Conservation (phyloP, 2,113 vertebrate species). For the Hippocampus mohnikei region DNA sequence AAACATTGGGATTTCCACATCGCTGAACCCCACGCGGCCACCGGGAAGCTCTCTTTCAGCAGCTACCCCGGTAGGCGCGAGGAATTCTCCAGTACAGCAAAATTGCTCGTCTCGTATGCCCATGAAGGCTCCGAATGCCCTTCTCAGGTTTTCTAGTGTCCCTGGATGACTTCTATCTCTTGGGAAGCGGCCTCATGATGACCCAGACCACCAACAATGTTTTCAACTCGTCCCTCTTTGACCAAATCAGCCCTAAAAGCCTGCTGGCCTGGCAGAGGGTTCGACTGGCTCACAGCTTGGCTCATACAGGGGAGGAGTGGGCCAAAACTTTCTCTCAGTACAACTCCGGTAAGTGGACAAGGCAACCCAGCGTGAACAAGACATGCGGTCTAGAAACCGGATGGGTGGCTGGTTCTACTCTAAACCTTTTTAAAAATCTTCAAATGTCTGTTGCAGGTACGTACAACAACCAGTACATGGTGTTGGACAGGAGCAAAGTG, state of each 20-base stretch:
- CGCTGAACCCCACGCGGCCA: conserved; percentile 72
- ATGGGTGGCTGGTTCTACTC: not conserved
- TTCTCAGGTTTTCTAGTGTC: conserved; percentile 82
- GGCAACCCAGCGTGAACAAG: not conserved
- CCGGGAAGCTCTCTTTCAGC: conserved; percentile 84
- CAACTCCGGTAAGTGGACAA: conserved; percentile 81
- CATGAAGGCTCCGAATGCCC: not conserved
- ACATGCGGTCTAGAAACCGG: not conserved
- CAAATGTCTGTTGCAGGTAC: conserved; percentile 70
- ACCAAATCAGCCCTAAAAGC: conserved; percentile 72
- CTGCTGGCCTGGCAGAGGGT: conserved; percentile 90
- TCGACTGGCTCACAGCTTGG: conserved; percentile 84
- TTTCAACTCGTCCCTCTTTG: conserved; percentile 77
- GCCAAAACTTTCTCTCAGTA: conserved; percentile 77
- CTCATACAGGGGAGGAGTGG: conserved; percentile 77
- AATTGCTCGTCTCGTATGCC: not conserved
- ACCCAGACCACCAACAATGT: conserved; percentile 87
- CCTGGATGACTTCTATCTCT: conserved; percentile 90
- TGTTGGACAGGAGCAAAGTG: conserved; percentile 84
- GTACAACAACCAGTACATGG: conserved; percentile 93
- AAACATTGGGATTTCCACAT: conserved; percentile 90
- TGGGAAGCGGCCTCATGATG: conserved; percentile 84
- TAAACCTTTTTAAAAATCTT: not conserved
- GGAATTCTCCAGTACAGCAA: not conserved
- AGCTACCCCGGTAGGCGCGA: conserved; percentile 81